Evolutionary conservation across 2,888 invertebrate species (phyloP).

Genomic region (Nemotelus pantherinus): DNA sequence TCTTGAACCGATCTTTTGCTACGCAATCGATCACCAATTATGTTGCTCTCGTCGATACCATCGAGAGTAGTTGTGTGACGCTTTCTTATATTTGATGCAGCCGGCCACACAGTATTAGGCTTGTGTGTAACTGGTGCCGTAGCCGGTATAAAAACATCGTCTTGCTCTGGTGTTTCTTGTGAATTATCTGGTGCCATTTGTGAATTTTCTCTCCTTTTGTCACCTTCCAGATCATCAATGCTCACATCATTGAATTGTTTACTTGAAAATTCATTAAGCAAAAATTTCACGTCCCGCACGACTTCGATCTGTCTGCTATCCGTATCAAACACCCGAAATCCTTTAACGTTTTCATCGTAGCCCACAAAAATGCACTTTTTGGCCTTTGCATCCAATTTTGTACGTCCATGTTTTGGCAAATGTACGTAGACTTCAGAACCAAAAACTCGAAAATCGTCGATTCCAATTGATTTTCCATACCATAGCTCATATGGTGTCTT

Average conservation of each 20-base stretch:
- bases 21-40: not conserved
- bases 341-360: slow-evolving; percentile 47
- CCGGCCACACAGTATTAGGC: not conserved
- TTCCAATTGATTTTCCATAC: slow-evolving; percentile 50
- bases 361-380: slow-evolving; percentile 11
- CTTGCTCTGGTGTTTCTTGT: too few relatives aligned
- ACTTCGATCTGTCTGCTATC: slow-evolving; percentile 45
- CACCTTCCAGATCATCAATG: slow-evolving; percentile 18
- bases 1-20: not conserved
- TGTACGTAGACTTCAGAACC: slow-evolving; percentile 36
- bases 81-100: not conserved
- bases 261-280: slow-evolving; percentile 14
- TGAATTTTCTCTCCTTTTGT: slow-evolving; percentile 12
- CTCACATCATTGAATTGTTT: slow-evolving; percentile 15
- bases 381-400: slow-evolving; percentile 32
- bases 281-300: slow-evolving; percentile 46
- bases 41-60: slow-evolving; percentile 20
- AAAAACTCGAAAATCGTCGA: slow-evolving; percentile 38
- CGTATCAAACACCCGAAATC: slow-evolving; percentile 46
- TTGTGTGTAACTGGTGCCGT: not conserved
- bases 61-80: slow-evolving; percentile 1
- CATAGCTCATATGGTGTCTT: slow-evolving; percentile 56
- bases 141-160: not conserved
- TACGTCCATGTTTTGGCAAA: slow-evolving; percentile 9
- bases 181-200: slow-evolving; percentile 64